Base-by-base conservation (phyloP, 2,888 invertebrate genomes). In the Hydrotaea diabolus region DNA sequence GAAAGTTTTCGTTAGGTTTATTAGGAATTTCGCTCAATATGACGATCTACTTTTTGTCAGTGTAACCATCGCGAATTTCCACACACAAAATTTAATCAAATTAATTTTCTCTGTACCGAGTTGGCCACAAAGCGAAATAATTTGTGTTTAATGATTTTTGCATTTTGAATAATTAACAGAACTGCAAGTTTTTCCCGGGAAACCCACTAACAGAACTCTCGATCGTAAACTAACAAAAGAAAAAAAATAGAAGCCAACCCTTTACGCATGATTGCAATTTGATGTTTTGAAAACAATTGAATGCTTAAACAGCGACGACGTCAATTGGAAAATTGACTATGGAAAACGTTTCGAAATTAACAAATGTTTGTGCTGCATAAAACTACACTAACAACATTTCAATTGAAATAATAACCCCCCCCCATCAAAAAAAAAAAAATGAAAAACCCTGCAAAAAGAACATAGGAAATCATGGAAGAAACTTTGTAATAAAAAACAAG, bases 181-280 rank as follows among this genome's bases (percentile, higher is more conserved):
- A 31, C 31, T 31, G 2, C 2, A 23, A 39, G 9, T 31, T 75
- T 43, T 43, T 71, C 43, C 1, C 59, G 26, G 13, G 17, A 64
- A 64, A n/a, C 64, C 64, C 13, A 39, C 17, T 64, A 17, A 55
- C 9, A 59, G n/a, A n/a, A n/a, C n/a, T n/a, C n/a, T n/a, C n/a
- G n/a, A n/a, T n/a, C n/a, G n/a, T n/a, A n/a, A n/a, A n/a, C n/a
- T n/a, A n/a, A n/a, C n/a, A n/a, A n/a, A n/a, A n/a, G n/a, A n/a
- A n/a, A n/a, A n/a, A n/a, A n/a, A n/a, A n/a, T n/a, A n/a, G n/a
- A n/a, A n/a, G n/a, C n/a, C 53, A 64, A 36, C 19, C 39, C 49
- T 72, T 43, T 76, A 80, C 72, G 83, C 83, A 80, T 80, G 83
- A 80, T 83, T 77, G 66, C 75, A 69, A 73, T 74, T 74, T 17